Evolutionary conservation across 2,113 vertebrate species (phyloP).

Genomic region (Manacus vitellinus): DNA sequence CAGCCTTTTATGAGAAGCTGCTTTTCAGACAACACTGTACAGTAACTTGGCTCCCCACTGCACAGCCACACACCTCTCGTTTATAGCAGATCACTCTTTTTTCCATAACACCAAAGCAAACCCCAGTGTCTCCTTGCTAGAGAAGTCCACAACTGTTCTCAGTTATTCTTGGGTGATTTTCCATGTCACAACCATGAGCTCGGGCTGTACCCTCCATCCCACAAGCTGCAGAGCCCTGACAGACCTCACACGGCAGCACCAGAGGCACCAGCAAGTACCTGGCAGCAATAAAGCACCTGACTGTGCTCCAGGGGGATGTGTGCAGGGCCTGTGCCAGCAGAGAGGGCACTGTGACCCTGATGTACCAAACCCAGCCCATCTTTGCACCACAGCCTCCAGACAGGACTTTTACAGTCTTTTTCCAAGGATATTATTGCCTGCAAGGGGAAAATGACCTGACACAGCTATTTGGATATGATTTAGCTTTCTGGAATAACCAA

Average conservation of each 20-base stretch:
- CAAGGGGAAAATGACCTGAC: background rate
- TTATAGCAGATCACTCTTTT: background rate
- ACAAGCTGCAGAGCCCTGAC: background rate
- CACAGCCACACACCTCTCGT: background rate
- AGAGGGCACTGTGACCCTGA: background rate
- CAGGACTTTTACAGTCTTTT: background rate
- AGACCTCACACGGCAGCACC: background rate
- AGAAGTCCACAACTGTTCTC: background rate
- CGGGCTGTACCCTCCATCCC: background rate
- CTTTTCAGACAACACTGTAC: background rate
- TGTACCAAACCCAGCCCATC: background rate
- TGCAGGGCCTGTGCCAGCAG: background rate
- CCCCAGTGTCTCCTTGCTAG: background rate
- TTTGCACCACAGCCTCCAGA: background rate
- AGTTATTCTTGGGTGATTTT: background rate
- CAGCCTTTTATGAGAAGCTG: background rate
- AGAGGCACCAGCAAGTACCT: rapidly evolving
- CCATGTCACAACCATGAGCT: rapidly evolving
- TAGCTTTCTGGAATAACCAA: slow-evolving; percentile 38
- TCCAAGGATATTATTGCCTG: background rate
- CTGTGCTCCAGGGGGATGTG: background rate
- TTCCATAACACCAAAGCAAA: background rate
- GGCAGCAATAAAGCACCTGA: background rate
- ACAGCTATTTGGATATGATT: slow-evolving; percentile 32
- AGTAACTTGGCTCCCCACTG: background rate